Percentiles rank a stretch among this genome's conserved stretches.
Conservation (phyloP, 2,113 vertebrate genomes). For the Mesembrinibis cayennensis region DNA sequence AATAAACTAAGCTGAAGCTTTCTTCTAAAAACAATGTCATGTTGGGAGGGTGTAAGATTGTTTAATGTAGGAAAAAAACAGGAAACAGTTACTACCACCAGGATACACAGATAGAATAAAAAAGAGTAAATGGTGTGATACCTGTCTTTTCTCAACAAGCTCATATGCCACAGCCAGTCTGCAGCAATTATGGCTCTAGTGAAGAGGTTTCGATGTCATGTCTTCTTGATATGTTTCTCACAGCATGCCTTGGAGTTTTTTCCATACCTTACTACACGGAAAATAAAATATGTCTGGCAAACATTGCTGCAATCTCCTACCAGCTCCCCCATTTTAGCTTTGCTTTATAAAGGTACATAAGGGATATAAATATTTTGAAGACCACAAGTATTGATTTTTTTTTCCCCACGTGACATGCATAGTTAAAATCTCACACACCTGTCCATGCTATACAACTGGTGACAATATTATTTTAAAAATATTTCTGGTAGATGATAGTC, state of each 20-base stretch:
- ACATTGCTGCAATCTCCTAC: background rate
- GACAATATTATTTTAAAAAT: background rate
- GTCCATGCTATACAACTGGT: fast-evolving
- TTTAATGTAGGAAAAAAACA: background rate
- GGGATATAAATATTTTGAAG: background rate
- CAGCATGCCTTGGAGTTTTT: background rate
- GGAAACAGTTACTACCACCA: background rate
- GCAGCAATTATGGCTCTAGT: background rate
- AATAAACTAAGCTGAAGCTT: background rate
- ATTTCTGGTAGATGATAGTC: background rate
- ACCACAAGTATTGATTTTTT: background rate
- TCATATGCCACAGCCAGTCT: background rate
- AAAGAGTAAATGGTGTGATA: background rate
- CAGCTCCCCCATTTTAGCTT: background rate
- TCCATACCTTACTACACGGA: background rate
- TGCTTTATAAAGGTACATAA: background rate
- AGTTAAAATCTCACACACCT: background rate
- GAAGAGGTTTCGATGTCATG: background rate
- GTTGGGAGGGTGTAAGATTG: background rate
- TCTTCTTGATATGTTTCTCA: background rate
- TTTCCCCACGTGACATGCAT: background rate
- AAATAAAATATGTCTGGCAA: background rate
- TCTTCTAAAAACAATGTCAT: background rate
- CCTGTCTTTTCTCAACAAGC: background rate
- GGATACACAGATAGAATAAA: background rate